Evolutionary conservation across 2,888 invertebrate species (phyloP).

Genomic region (Cantharis rustica): DNA sequence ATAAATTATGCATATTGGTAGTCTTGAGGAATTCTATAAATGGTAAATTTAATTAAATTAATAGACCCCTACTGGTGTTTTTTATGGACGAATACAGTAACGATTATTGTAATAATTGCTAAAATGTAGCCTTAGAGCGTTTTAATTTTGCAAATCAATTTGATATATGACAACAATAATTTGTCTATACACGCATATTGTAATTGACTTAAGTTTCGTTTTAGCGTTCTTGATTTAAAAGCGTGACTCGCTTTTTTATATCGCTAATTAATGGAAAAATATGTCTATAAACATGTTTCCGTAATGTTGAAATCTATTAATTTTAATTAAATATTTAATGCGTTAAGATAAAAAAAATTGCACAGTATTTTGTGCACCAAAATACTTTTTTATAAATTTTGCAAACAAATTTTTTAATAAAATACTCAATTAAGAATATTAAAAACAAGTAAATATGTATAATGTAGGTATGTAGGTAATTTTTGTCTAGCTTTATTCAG

Average conservation of each 20-base stretch:
- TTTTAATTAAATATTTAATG: neutral
- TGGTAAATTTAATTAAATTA: constrained; percentile 19
- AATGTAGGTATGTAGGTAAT: too few species aligned
- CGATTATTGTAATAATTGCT: constrained; percentile 6
- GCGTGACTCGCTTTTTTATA: constrained; percentile 3
- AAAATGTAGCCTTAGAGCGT: constrained; percentile 6
- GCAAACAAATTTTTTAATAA: too few species aligned
- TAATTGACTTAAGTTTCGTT: constrained; percentile 8
- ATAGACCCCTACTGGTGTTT: constrained; percentile 18
- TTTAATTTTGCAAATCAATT: constrained; percentile 15
- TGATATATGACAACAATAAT: constrained; percentile 16
- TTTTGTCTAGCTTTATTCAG: too few species aligned
- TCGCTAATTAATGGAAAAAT: neutral
- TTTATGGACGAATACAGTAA: constrained; percentile 8
- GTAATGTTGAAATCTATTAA: neutral
- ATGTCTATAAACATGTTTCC: neutral
- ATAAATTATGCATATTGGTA: constrained; percentile 7
- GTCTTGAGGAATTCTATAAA: constrained; percentile 10
- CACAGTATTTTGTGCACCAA: neutral
- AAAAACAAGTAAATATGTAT: too few species aligned
- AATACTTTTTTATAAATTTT: too few species aligned
- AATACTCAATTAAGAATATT: too few species aligned
- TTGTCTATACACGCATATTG: constrained; percentile 6
- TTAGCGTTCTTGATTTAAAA: constrained; percentile 5
- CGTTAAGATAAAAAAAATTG: neutral